A percentile compares a stretch with the other conserved stretches of the same genome.
Evolutionary conservation across 2,888 invertebrate species (phyloP).

Genomic region (Urechis unicinctus): DNA sequence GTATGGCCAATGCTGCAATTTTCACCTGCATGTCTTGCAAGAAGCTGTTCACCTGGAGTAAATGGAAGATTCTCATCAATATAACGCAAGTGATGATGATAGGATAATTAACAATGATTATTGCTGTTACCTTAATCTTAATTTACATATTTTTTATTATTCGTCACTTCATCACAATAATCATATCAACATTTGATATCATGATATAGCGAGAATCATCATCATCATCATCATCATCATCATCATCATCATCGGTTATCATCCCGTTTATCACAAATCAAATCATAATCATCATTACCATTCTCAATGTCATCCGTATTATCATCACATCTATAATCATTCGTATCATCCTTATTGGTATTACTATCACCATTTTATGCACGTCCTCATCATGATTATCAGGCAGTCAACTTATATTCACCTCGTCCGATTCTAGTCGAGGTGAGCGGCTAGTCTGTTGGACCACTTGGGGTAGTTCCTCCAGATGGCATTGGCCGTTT

Average conservation of each 20-base stretch:
- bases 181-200: too few species aligned
- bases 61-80: not conserved
- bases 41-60: not conserved
- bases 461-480: too few species aligned
- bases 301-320: too few species aligned
- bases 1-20: constrained; percentile 14
- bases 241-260: too few species aligned
- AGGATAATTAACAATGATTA: not conserved
- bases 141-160: not conserved
- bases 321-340: too few species aligned
- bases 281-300: too few species aligned
- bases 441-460: constrained; percentile 1
- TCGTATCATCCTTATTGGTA: too few species aligned
- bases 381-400: not conserved
- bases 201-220: too few species aligned
- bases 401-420: not conserved
- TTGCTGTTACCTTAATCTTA: not conserved
- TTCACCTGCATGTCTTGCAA: constrained; percentile 6
- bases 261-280: too few species aligned
- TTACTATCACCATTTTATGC: too few species aligned
- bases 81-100: not conserved
- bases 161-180: too few species aligned
- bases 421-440: not conserved
- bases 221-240: too few species aligned
- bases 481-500: constrained; percentile 3